phyloP scores from a whole-genome alignment of 1,140 invertebrate species.

The Bombus sibiricus region DNA sequence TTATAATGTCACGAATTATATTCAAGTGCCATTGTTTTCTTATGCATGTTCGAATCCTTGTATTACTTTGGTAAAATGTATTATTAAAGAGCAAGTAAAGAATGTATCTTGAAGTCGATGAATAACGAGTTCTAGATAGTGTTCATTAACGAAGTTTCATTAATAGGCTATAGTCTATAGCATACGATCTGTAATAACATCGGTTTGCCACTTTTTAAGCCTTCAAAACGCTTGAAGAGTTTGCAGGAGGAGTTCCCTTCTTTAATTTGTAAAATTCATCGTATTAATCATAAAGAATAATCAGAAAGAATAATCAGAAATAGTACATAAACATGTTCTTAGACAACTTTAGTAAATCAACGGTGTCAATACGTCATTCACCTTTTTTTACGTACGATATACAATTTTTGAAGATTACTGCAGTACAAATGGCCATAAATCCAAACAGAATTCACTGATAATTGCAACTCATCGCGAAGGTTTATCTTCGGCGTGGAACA shows the following conservation, averaged over 20 bases:
- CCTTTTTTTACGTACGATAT: background rate
- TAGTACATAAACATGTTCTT: background rate
- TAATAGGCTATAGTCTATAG: constrained; percentile 7
- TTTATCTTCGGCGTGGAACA: constrained; percentile 30
- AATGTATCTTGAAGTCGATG: constrained; percentile 28
- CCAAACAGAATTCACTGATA: constrained; percentile 34
- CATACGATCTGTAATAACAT: constrained; percentile 3
- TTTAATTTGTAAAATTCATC: background rate
- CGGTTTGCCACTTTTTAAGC: constrained; percentile 10
- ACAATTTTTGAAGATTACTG: background rate
- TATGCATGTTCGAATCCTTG: constrained; percentile 59
- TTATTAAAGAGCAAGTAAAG: constrained; percentile 24
- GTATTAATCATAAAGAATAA: background rate
- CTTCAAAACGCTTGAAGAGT: background rate
- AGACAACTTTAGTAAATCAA: background rate
- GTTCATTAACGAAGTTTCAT: constrained; percentile 27
- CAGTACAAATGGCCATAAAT: constrained; percentile 61
- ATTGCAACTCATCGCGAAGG: constrained; percentile 36
- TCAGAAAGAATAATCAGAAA: no score
- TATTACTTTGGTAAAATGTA: constrained; percentile 60
- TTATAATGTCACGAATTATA: constrained; percentile 65
- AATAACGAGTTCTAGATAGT: constrained; percentile 27
- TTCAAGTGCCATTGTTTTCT: constrained; percentile 64
- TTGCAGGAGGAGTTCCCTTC: background rate
- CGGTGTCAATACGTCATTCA: background rate